Evolutionary conservation across 2,797 vertebrate species (phyloP).

Genomic region (Erethizon dorsatum): DNA sequence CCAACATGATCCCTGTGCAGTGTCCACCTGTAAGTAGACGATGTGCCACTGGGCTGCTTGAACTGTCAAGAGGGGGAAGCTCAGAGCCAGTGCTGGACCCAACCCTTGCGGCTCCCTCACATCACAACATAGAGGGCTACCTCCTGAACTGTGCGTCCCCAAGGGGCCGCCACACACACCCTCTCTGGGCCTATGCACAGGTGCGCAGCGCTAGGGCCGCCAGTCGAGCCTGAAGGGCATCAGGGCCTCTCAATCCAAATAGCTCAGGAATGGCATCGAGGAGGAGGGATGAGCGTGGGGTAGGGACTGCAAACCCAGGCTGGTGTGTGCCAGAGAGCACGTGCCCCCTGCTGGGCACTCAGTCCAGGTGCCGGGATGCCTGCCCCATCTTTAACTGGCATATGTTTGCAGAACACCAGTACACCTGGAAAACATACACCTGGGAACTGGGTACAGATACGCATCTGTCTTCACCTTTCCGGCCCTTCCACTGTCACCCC

Average conservation of each 20-base stretch:
- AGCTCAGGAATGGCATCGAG: accelerated
- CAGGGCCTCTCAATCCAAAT: neutral
- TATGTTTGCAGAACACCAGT: neutral
- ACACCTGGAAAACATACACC: neutral
- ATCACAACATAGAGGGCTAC: neutral
- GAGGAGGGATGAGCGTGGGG: neutral
- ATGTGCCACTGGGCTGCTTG: neutral
- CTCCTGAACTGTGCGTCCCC: neutral
- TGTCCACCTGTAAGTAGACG: neutral
- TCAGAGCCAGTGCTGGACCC: neutral
- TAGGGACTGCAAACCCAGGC: neutral
- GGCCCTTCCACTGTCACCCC: neutral
- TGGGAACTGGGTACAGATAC: neutral
- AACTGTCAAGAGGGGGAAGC: neutral
- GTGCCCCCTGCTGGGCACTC: neutral
- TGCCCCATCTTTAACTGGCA: neutral
- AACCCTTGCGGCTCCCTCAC: no score
- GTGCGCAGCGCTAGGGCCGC: neutral
- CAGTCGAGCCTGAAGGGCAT: neutral
- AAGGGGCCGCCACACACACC: neutral
- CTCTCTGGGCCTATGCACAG: neutral
- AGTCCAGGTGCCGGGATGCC: neutral
- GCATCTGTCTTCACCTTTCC: neutral
- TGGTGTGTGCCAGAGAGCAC: neutral
- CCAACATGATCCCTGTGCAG: neutral